Evolutionary conservation across 2,113 vertebrate species (phyloP).

Genomic region (Halcyon malimbica): DNA sequence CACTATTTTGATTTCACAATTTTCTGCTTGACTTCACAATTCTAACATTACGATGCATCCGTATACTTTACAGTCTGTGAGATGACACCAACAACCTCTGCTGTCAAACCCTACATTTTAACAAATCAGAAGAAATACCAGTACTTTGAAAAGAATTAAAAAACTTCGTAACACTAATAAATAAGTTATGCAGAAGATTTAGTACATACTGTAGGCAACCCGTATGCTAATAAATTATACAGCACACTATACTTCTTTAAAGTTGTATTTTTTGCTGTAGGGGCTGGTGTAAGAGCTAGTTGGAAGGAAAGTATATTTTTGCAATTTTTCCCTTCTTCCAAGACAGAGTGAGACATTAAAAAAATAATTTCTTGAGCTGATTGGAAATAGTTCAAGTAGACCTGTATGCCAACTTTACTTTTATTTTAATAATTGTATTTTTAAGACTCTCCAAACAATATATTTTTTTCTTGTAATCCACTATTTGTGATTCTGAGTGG

Average conservation of each 20-base stretch:
- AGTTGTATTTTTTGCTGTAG: slow-evolving; percentile 26
- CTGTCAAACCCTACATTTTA: neutral
- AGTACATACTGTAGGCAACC: neutral
- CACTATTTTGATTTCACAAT: neutral
- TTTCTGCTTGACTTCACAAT: neutral
- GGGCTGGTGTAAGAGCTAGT: neutral
- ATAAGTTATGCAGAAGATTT: neutral
- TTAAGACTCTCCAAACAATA: neutral
- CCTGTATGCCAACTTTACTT: neutral
- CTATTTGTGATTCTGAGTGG: neutral
- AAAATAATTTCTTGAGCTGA: slow-evolving; percentile 9
- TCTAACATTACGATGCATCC: neutral
- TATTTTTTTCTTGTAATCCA: neutral
- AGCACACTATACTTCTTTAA: neutral
- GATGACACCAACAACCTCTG: neutral
- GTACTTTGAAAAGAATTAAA: neutral
- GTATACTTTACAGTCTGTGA: neutral
- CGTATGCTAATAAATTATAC: neutral
- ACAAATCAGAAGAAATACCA: neutral
- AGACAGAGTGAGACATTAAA: neutral
- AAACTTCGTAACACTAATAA: neutral
- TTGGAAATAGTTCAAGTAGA: slow-evolving; percentile 9
- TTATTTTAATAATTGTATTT: neutral
- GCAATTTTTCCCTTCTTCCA: neutral
- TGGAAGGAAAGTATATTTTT: neutral